phyloP scores from a whole-genome alignment of 2,888 invertebrate genomes.

The Drosophila cognata region DNA sequence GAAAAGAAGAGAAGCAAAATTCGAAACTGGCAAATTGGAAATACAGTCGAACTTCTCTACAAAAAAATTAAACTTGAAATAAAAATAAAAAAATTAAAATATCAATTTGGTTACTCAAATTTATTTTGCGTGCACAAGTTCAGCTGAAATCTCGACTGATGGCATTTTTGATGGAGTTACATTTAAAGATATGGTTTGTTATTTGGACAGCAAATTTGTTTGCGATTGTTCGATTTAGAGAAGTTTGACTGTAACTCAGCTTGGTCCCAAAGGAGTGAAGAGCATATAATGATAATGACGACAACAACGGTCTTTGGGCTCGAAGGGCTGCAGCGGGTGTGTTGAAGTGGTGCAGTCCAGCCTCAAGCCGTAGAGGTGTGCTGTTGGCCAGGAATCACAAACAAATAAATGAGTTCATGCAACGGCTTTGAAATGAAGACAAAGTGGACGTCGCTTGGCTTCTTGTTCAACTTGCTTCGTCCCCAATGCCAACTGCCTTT shows the following conservation, averaged over 20 bases:
- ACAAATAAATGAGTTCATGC: conserved; percentile 82
- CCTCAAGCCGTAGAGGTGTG: conserved; percentile 60
- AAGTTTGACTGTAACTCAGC: conserved; percentile 47
- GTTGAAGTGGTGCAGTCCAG: background rate
- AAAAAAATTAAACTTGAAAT: background rate
- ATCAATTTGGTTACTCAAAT: background rate
- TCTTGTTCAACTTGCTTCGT: conserved; percentile 1
- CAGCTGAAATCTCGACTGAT: background rate
- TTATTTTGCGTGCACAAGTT: background rate
- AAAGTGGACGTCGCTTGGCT: conserved; percentile 62
- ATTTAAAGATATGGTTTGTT: background rate
- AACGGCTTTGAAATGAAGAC: conserved; percentile 76
- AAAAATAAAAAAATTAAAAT: background rate
- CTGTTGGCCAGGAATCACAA: conserved; percentile 74
- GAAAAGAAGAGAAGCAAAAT: conserved; percentile 29
- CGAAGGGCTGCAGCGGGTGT: background rate
- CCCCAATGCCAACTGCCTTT: conserved; percentile 3
- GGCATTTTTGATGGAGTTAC: background rate
- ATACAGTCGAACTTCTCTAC: conserved; percentile 21
- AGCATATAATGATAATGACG: conserved; percentile 73
- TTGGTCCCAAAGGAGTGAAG: conserved; percentile 42
- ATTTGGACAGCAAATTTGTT: background rate
- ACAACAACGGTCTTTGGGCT: conserved; percentile 43
- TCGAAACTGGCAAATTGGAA: conserved; percentile 65
- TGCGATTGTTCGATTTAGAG: background rate